A percentile compares a stretch with the other conserved stretches of the same genome.
Evolutionary conservation across 35 echinoderm and acorn worm genomes (phyloP).

Genomic region (Amphiura filiformis): DNA sequence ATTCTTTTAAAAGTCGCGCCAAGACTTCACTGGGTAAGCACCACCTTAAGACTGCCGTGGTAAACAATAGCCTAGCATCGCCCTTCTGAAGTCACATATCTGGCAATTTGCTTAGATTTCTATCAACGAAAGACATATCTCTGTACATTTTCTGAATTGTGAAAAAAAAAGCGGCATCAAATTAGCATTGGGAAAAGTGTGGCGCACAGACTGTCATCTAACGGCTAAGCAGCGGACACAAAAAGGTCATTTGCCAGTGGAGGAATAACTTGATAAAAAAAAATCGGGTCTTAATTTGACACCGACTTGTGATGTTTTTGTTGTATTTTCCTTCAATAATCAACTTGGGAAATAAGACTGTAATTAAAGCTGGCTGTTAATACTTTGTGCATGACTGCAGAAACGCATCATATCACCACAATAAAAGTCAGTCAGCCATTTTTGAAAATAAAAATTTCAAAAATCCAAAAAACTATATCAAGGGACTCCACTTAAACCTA

Average conservation of each 20-base stretch:
- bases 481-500: no score
- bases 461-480: no score
- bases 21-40: no score
- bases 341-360: neutral
- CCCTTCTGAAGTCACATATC: neutral
- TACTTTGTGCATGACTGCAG: no score
- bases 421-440: no score
- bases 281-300: neutral
- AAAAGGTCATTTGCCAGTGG: neutral
- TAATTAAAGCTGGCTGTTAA: neutral
- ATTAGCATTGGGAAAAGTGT: neutral
- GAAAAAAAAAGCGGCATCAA: neutral
- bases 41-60: no score
- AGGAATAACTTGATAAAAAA: neutral
- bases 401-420: no score
- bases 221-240: neutral
- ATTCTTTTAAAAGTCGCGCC: no score
- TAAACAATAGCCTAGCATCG: no score
- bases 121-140: neutral
- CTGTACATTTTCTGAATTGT: neutral
- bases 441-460: no score
- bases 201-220: neutral
- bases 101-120: neutral
- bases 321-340: neutral
- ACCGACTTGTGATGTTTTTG: neutral